Percentiles rank a stretch among this genome's conserved stretches.
Evolutionary conservation across 2,113 vertebrate species (phyloP).

Genomic region (Mirza zaza): DNA sequence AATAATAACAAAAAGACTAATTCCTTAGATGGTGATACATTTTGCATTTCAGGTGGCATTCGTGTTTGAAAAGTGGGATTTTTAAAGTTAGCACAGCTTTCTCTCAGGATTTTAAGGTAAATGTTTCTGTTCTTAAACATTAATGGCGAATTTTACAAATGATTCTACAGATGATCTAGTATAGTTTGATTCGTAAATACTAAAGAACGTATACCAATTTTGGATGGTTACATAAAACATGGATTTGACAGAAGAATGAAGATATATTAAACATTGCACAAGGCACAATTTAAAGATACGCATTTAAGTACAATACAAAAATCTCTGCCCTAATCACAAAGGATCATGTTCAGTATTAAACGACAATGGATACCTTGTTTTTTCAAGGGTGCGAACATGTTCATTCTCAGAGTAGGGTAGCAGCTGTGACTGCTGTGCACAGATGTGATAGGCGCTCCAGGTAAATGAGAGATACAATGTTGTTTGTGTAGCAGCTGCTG

Average conservation of each 20-base stretch:
- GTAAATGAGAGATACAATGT: constrained; percentile 44
- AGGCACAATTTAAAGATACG: background rate
- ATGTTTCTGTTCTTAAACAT: background rate
- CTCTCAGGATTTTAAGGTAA: background rate
- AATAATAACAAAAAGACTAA: background rate
- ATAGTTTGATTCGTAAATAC: background rate
- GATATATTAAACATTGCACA: background rate
- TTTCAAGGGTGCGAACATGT: constrained; percentile 36
- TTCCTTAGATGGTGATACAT: background rate
- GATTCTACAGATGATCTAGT: background rate
- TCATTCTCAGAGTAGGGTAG: constrained; percentile 28
- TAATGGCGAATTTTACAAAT: background rate
- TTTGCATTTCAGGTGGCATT: background rate
- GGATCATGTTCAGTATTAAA: background rate
- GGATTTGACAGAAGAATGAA: background rate
- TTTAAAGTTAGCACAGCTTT: background rate
- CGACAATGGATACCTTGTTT: constrained; percentile 15
- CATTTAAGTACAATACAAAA: background rate
- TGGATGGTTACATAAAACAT: background rate
- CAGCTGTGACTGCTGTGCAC: constrained; percentile 70
- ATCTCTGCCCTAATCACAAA: background rate
- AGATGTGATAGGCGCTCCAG: constrained; percentile 66
- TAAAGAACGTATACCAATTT: background rate
- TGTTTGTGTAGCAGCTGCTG: constrained; percentile 67
- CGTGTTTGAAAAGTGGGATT: background rate